Base-by-base conservation (phyloP, 2,888 invertebrate species). In the Dyspetes luteomarginatus region DNA sequence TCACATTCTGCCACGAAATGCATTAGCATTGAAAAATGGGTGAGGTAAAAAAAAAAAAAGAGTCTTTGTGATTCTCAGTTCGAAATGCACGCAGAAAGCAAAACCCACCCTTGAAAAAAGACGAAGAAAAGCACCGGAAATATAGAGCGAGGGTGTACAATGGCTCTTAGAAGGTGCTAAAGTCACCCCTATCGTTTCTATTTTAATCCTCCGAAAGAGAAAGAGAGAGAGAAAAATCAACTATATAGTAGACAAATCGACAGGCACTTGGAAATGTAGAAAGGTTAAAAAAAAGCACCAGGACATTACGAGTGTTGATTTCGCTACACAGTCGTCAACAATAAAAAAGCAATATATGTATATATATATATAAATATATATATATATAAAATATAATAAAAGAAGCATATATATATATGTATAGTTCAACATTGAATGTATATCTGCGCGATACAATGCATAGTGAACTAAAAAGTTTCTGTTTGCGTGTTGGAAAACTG, bases 1-100 rank as follows among this genome's bases (percentile, higher is more conserved):
- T 60, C 41, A 17, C 26, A 26, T 30, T 12, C 12, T 28, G 22
- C 30, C 36, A 30, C 68, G 48, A 56, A 73, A 68, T 62, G 58
- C 68, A 73, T 78, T 73, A 68, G 67, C 55, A 64, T 71, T n/a
- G n/a, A 30, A 50, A 45, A 52, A 24, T 22, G 30, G 52, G 41
- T 36, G 0, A 72, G 41, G 17, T 36, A 50, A 60, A 28, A 48
- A 62, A 36, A 41, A 36, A 22, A 4, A 30, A 45, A 36, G 65
- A 28, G 52, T 30, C 19, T 65, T 41, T 41, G 60, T 52, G 41
- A 48, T 24, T 26, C 26, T 19, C n/a, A 12, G 67, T 26, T 26
- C 68, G 41, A 43, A 68, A 76, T 68, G 41, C 43, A 41, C 41
- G 50, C 12, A 52, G 24, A 43, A 26, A 41, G 15, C 24, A n/a